phyloP scores from a whole-genome alignment of 2,797 vertebrate genomes.

The Nannoperca australis region DNA sequence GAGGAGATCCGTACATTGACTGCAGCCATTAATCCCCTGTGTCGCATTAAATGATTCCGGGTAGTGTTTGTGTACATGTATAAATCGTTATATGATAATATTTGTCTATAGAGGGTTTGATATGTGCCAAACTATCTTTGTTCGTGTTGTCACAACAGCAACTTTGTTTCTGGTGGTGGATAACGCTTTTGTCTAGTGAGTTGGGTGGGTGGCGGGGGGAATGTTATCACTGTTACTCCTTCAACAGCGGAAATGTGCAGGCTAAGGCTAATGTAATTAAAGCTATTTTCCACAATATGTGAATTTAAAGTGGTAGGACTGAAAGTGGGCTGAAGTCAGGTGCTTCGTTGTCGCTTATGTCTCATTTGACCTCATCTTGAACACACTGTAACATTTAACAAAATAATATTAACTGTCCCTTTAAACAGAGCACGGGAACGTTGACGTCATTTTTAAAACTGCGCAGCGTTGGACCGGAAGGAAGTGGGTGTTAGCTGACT shows the following conservation, averaged over 20 bases:
- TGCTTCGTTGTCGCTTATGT: neutral
- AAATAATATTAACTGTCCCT: constrained; percentile 47
- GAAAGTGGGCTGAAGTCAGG: rapidly evolving
- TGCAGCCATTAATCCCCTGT: constrained; percentile 84
- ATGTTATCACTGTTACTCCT: constrained; percentile 69
- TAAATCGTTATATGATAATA: neutral
- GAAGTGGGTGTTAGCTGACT: constrained; percentile 85
- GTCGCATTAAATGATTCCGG: constrained; percentile 81
- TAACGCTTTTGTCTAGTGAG: constrained; percentile 9
- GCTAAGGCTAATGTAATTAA: neutral
- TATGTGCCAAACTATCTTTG: rapidly evolving
- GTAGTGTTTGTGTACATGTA: constrained; percentile 43
- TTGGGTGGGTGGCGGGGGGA: constrained; percentile 48
- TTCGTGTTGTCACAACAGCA: neutral
- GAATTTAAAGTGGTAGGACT: neutral
- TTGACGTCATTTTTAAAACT: constrained; percentile 74
- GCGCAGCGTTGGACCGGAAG: constrained; percentile 72
- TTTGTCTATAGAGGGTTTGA: neutral
- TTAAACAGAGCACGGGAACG: constrained; percentile 48
- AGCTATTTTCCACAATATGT: neutral
- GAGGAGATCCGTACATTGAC: constrained; percentile 72
- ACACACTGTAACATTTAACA: neutral
- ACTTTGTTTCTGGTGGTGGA: neutral
- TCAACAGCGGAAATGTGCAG: constrained; percentile 56
- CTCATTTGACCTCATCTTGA: rapidly evolving